These are phyloP conservation scores for Ceratitis capitata DNA, from an alignment of 1,140 invertebrate species.

Conservation along the genomic window DNA sequence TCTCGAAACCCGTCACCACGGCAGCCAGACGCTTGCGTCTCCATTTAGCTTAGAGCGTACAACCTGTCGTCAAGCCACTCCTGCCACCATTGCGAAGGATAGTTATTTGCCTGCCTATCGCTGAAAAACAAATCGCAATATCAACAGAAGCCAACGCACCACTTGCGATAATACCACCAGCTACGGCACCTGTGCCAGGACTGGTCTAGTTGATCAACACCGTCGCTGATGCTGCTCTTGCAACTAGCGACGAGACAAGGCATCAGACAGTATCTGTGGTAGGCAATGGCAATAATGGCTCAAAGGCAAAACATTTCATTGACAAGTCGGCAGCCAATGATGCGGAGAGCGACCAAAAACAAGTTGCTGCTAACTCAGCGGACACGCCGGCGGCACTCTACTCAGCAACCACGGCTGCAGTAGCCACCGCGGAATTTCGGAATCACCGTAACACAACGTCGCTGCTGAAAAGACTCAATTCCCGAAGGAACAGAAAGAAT, in stretches of 20 bases:
- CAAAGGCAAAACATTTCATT: constrained; percentile 33
- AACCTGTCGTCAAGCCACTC: not conserved
- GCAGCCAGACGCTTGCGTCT: constrained; percentile 41
- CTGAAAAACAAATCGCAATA: not conserved
- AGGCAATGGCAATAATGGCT: not conserved
- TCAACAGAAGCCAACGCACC: not conserved
- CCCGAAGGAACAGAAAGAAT: constrained; percentile 43
- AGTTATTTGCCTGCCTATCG: constrained; percentile 20
- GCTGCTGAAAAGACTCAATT: constrained; percentile 31
- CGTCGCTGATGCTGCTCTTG: not conserved
- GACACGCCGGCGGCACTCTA: not conserved
- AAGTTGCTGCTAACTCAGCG: not conserved
- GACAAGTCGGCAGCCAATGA: not conserved
- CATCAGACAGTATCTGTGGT: not conserved
- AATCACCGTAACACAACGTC: not conserved
- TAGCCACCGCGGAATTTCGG: not conserved
- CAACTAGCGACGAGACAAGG: not conserved
- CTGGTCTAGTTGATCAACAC: not conserved
- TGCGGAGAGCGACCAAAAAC: not conserved
- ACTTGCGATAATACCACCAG: not conserved
- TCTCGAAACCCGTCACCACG: not conserved
- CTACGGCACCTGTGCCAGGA: not conserved
- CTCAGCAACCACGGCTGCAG: constrained; percentile 24
- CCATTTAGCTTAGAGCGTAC: constrained; percentile 17
- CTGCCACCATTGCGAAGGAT: constrained; percentile 3